phyloP scores from a whole-genome alignment of 2,797 vertebrate genomes.

The Sebastes cheni region DNA sequence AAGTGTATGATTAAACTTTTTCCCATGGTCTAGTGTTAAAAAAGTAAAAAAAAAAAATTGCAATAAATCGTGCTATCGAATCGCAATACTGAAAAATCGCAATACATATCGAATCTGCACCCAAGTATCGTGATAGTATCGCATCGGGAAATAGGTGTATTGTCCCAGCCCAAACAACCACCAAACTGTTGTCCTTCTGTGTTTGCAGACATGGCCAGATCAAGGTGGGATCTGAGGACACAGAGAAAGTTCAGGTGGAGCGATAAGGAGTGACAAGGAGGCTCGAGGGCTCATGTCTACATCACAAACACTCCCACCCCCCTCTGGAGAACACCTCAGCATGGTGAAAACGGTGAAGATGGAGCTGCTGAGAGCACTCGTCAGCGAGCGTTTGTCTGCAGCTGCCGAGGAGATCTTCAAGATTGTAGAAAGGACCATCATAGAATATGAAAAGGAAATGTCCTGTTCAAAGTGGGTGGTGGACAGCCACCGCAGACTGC shows the following conservation, averaged over 20 bases:
- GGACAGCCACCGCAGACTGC: conserved; percentile 19
- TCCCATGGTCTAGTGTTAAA: too few relatives aligned
- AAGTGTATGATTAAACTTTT: too few relatives aligned
- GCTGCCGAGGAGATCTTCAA: conserved; percentile 50
- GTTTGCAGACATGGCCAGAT: conserved; percentile 1
- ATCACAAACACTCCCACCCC: not conserved
- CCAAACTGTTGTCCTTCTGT: not conserved
- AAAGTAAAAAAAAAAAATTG: too few relatives aligned
- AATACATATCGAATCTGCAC: too few relatives aligned
- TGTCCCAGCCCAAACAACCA: too few relatives aligned
- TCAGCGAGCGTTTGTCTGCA: conserved; percentile 41
- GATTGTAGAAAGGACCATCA: conserved; percentile 30
- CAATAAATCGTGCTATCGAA: too few relatives aligned
- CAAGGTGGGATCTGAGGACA: not conserved
- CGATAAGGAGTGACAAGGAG: not conserved
- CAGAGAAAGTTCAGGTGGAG: not conserved
- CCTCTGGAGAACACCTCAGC: not conserved
- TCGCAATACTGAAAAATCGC: too few relatives aligned
- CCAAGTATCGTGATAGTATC: too few relatives aligned
- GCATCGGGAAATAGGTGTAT: too few relatives aligned
- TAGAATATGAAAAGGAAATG: conserved; percentile 34
- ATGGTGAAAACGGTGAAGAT: conserved; percentile 35
- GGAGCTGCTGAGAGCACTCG: conserved; percentile 36
- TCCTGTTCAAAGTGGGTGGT: conserved; percentile 42
- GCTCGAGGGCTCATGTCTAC: not conserved